phyloP scores from a whole-genome alignment of 2,113 vertebrate genomes.

The Saccopteryx leptura region DNA sequence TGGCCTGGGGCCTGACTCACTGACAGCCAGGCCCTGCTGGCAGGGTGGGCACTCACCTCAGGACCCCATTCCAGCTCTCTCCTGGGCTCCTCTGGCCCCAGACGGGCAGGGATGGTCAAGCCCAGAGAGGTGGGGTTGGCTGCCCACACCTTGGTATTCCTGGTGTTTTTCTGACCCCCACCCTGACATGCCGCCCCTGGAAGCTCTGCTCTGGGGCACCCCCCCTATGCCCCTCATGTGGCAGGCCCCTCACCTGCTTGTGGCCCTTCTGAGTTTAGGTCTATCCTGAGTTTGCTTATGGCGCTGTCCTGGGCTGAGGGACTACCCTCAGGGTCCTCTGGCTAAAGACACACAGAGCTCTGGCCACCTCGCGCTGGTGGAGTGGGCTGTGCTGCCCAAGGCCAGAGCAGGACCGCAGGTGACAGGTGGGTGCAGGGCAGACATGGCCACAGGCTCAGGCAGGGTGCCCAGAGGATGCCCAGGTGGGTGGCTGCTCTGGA shows the following conservation, averaged over 20 bases:
- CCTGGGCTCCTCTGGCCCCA: neutral
- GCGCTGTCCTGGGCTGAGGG: neutral
- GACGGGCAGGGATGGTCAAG: rapidly evolving
- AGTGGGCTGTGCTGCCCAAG: too few relatives aligned
- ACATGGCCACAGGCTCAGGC: neutral
- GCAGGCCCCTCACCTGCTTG: neutral
- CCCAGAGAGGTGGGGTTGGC: neutral
- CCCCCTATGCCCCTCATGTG: rapidly evolving
- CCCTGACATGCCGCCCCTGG: neutral
- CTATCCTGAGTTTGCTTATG: neutral
- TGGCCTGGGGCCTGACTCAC: neutral
- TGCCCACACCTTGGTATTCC: rapidly evolving
- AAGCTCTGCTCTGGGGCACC: neutral
- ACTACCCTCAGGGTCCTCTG: rapidly evolving
- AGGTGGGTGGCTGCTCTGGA: neutral
- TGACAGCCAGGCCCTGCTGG: neutral
- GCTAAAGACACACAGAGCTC: neutral
- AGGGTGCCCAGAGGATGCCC: neutral
- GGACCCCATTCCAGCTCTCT: neutral
- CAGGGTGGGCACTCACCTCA: neutral
- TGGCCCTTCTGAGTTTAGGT: neutral
- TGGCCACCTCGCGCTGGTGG: rapidly evolving
- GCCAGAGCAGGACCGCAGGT: rapidly evolving
- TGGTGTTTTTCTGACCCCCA: neutral
- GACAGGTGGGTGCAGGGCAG: neutral